A percentile compares a stretch with the other conserved stretches of the same genome.
Conservation (phyloP, 2,888 invertebrate species). For the Drepanosiphum platanoidis region DNA sequence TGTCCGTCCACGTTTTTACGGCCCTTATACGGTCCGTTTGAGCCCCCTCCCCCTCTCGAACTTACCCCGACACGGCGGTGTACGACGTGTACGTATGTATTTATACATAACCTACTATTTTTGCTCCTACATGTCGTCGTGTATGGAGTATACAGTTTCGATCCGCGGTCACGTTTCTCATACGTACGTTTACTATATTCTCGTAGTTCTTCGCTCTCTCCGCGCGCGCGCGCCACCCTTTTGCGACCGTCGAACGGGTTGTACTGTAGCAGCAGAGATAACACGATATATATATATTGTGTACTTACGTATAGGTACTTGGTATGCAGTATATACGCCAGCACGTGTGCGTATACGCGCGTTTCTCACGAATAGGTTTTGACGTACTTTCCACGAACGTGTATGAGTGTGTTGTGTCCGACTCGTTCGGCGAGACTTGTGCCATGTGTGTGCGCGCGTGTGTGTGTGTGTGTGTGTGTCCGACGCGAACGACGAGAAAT, state of each 20-base stretch:
- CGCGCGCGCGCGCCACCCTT: neutral
- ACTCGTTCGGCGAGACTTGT: constrained; percentile 1
- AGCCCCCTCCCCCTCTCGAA: neutral
- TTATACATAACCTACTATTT: no score
- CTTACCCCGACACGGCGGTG: neutral
- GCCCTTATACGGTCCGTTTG: constrained; percentile 15
- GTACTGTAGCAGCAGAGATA: neutral
- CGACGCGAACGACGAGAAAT: neutral
- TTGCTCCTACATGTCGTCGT: neutral
- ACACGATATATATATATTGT: neutral
- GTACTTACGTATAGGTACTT: neutral
- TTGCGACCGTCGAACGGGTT: neutral
- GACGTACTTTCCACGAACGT: neutral
- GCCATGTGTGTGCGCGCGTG: no score
- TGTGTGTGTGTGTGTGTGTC: neutral
- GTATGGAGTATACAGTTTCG: neutral
- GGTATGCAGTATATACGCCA: neutral
- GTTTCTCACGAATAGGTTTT: constrained; percentile 18
- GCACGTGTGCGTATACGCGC: neutral
- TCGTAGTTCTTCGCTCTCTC: no score
- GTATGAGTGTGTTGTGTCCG: neutral
- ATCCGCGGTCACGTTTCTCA: neutral
- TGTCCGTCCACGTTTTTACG: neutral
- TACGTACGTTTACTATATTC: no score
- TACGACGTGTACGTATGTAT: no score